Evolutionary conservation across 2,113 vertebrate species (phyloP), one percentile per base, ranked within the genome.

Genomic region (Takifugu flavidus): DNA sequence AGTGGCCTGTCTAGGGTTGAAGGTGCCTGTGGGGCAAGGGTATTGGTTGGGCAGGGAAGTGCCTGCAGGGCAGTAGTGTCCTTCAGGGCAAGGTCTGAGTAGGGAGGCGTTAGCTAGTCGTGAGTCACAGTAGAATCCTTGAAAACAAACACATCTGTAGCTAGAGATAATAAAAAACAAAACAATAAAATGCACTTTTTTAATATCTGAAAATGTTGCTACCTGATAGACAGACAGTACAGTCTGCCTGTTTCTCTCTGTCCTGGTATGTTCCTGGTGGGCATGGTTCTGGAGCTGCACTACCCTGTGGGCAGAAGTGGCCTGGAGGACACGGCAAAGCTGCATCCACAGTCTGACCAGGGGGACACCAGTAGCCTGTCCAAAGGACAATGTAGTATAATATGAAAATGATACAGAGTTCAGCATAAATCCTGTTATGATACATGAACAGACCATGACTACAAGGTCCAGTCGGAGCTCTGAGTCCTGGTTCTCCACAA

Each of bases 71-170:
- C 96, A 98, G 77, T 93, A 98, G 79, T 94, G 92, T 13, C 95
- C 94, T 70, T 49, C 83, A 0, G 91, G 93, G 75, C 95, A 96
- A 0, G 90, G 92, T 72, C 86, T 89, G 10, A 86, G 83, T 29
- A 86, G 84, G 25, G 93, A 92, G 56, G 82, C 84, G 15, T 82
- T 91, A 59, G 89, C 28, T 1, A 83, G 59, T 10, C 82, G 90
- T 60, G 59, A 82, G 74, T 95, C 91, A 74, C 96, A 98, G 82
- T 93, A 95, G 82, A 91, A 94, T 7, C 94, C 95, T 97, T 82
- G 44, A 53, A 46, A 62, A 13, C 63, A 56, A 70, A 72, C 2
- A 67, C 58, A 69, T 5, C 13, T 2, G 13, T 13, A n/a, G 45
- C 45, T 46, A 39, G 34, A 39, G 20, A 20, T 20, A 20, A 20